Base-by-base conservation (phyloP, 1,140 invertebrate genomes). In the Atta colombica region DNA sequence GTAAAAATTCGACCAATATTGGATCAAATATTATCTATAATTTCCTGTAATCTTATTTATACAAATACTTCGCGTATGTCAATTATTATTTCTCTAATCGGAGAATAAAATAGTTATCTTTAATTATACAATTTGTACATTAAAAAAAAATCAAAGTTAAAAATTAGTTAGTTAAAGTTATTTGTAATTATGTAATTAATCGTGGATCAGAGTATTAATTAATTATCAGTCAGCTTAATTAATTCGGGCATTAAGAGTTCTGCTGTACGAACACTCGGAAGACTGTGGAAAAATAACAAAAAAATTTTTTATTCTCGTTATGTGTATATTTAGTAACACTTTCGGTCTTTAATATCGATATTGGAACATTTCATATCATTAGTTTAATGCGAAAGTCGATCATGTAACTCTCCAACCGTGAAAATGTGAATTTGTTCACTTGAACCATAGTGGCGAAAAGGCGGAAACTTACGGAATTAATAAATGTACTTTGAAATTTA, bases 1-100 rank as follows among this genome's bases (percentile, higher is more conserved):
- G 45, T 45, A 18, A 72, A 74, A 60, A 35, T 84, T 75, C 58
- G 69, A 84, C 55, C 80, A 75, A 75, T n/a, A 21, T 74, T 45
- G 4, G 18, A 84, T 61, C 3, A 82, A 61, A 74, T 84, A 51
- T 81, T 82, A 61, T 21, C 25, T 35, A 45, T 45, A 51, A 74
- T 75, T 74, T 45, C 14, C 4, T 75, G 18, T 18, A 18, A 51
- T 18, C 45, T 71, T 75, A 63, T 5, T 60, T 82, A 28, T 21
- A 66, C 45, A 81, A 58, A 39, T 45, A 39, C 31, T 39, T 55
- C 4, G 12, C n/a, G 10, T 39, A 28, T 58, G 72, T 61, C 14
- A 28, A 7, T 39, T 60, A 4, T 14, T n/a, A 49, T 61, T 82
- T 60, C 49, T 60, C 61, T 60, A 35, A 82, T 58, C 16, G 35